phyloP scores from a whole-genome alignment of 2,113 vertebrate genomes.

The Vulpes lagopus region DNA sequence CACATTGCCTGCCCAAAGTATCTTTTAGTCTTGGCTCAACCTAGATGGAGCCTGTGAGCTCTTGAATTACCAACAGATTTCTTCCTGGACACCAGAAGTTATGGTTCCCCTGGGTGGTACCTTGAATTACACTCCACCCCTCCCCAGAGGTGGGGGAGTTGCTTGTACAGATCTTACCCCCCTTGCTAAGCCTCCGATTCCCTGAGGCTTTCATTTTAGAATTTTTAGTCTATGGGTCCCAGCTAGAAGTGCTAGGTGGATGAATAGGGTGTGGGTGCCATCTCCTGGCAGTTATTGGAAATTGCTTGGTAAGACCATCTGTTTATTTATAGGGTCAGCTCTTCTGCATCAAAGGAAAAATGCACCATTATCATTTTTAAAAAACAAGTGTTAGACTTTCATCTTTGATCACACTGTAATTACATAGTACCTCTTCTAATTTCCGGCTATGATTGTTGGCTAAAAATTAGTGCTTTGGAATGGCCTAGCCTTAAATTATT shows the following conservation, averaged over 20 bases:
- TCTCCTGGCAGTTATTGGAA: constrained; percentile 54
- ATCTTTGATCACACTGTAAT: background rate
- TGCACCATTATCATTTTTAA: background rate
- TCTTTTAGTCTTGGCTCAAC: background rate
- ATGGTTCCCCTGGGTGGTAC: background rate
- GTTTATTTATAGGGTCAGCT: background rate
- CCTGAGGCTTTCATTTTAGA: background rate
- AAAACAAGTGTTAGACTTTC: background rate
- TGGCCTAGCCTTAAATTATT: background rate
- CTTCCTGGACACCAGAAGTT: background rate
- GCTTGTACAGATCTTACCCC: background rate
- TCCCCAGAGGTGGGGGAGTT: background rate
- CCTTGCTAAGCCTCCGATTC: background rate
- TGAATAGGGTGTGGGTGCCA: constrained; percentile 7
- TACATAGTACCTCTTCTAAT: background rate
- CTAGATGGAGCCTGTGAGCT: background rate
- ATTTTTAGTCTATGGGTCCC: background rate
- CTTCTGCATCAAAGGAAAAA: background rate
- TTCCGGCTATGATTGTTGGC: background rate
- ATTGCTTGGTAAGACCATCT: background rate
- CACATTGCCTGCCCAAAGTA: background rate
- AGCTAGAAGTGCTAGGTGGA: background rate
- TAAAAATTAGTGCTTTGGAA: constrained; percentile 18
- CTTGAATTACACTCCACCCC: background rate
- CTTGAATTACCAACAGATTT: background rate